These are phyloP conservation scores for Suricata suricatta DNA, from an alignment of 2,113 vertebrate species.

Conservation along the genomic window DNA sequence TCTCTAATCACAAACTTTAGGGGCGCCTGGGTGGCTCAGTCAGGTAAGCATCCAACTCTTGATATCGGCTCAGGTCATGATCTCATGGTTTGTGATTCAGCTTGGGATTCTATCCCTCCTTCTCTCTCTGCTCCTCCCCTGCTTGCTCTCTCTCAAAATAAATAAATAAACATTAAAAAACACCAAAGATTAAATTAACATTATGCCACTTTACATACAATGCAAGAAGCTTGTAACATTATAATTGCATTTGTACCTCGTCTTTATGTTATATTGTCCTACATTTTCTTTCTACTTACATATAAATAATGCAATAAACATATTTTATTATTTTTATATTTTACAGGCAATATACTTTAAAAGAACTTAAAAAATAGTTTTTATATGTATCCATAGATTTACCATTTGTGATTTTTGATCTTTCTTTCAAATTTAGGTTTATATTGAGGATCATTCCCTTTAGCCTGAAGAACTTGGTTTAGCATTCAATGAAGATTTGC, in stretches of 20 bases:
- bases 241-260: background rate
- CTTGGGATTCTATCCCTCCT: too few species aligned
- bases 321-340: background rate
- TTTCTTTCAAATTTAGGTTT: background rate
- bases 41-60: too few species aligned
- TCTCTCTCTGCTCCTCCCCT: too few species aligned
- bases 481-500: background rate
- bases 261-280: background rate
- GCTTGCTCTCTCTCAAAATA: too few species aligned
- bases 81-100: too few species aligned
- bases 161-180: too few species aligned
- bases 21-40: too few species aligned
- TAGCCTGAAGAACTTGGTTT: background rate
- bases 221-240: background rate
- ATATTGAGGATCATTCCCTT: background rate
- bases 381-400: background rate
- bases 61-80: too few species aligned
- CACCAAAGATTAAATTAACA: background rate
- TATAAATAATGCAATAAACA: background rate
- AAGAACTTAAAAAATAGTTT: background rate
- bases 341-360: background rate
- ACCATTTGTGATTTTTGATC: background rate
- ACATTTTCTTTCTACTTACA: background rate
- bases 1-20: background rate
- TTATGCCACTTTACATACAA: background rate